Evolutionary conservation across 2,113 vertebrate species (phyloP).

Genomic region (Motacilla tschutschensis): DNA sequence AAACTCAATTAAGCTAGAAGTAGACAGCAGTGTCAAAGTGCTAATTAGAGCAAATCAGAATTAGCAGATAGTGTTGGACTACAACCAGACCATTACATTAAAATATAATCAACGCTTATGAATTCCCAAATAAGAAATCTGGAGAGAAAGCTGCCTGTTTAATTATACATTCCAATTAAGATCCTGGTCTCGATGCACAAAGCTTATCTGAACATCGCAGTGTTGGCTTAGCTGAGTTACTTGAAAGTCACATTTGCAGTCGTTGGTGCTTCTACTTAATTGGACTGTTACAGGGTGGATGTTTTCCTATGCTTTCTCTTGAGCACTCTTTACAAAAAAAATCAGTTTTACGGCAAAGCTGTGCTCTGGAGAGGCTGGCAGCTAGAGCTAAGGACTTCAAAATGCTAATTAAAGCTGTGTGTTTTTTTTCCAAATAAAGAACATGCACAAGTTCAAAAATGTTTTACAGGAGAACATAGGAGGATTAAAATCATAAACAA

Average conservation of each 20-base stretch:
- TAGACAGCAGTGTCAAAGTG: not conserved
- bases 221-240: not conserved
- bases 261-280: not conserved
- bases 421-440: not conserved
- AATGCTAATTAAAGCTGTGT: not conserved
- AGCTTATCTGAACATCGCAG: not conserved
- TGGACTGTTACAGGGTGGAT: not conserved
- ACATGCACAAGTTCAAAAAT: not conserved
- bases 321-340: not conserved
- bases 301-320: not conserved
- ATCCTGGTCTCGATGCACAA: not conserved
- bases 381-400: not conserved
- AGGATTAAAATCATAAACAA: not conserved
- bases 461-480: not conserved
- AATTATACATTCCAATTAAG: not conserved
- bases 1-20: not conserved
- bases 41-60: slow-evolving; percentile 15
- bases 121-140: slow-evolving; percentile 10
- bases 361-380: not conserved
- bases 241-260: not conserved
- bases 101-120: not conserved
- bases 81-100: not conserved
- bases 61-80: not conserved
- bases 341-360: not conserved
- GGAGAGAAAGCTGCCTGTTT: not conserved